Conservation (phyloP, 2,113 vertebrate genomes). For the western clawed frog (Xenopus tropicalis) region DNA sequence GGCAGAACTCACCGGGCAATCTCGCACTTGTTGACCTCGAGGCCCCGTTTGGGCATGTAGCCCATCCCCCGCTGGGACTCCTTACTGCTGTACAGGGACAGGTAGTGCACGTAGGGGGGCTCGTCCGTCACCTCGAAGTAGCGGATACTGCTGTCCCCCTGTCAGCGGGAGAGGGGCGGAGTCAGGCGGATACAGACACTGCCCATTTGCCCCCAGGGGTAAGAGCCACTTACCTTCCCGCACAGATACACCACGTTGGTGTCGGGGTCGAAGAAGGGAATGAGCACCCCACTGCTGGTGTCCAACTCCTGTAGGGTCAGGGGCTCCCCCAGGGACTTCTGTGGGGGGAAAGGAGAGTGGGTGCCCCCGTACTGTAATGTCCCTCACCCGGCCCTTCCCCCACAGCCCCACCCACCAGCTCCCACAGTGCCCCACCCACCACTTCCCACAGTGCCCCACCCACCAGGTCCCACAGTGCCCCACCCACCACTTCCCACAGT, state of each 20-base stretch:
- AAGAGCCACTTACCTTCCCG: slow-evolving; percentile 71
- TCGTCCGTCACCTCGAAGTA: slow-evolving; percentile 89
- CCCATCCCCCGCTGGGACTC: slow-evolving; percentile 89
- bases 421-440: slow-evolving; percentile 78
- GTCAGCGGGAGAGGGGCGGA: too few species aligned
- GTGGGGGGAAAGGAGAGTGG: slow-evolving; percentile 2
- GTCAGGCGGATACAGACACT: slow-evolving; percentile 5
- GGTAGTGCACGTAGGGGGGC: slow-evolving; percentile 80
- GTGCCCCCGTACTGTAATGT: too few species aligned
- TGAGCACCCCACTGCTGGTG: slow-evolving; percentile 84
- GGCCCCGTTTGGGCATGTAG: slow-evolving; percentile 88
- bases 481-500: too few species aligned
- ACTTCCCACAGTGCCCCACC: slow-evolving; percentile 41
- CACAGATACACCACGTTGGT: slow-evolving; percentile 83
- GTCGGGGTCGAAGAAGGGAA: slow-evolving; percentile 86
- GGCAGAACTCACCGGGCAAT: slow-evolving; percentile 72
- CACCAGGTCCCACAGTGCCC: slow-evolving; percentile 83
- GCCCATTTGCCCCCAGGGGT: too few species aligned
- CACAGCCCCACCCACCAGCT: slow-evolving; percentile 64
- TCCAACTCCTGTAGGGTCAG: slow-evolving; percentile 85
- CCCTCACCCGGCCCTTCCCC: too few species aligned
- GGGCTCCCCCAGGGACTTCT: slow-evolving; percentile 73
- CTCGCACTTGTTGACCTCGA: slow-evolving; percentile 90
- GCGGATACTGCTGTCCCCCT: slow-evolving; percentile 90
- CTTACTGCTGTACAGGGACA: slow-evolving; percentile 86